Base-by-base conservation (phyloP, 2,888 invertebrate species). In the Eucriotettix oculatus region DNA sequence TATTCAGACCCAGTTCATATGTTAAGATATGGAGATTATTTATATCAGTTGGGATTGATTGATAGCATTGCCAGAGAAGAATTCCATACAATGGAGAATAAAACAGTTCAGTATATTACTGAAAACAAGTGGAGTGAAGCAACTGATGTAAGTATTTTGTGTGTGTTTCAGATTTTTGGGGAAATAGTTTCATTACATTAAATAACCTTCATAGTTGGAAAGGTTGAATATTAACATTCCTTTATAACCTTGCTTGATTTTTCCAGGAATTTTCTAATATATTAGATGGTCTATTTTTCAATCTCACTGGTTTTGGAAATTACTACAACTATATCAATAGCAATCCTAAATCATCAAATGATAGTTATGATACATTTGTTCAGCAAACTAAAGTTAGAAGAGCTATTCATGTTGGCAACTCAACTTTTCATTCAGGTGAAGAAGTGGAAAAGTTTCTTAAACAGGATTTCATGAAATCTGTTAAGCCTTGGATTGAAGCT, bases 1-100 rank as follows among this genome's bases (percentile, higher is more conserved):
- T 74, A 88, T 0, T 82, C 84, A 61, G 90, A 91, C 73, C 90
- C 90, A 0, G 76, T 80, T 62, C 82, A 89, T 72, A 90, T 90
- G 71, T 69, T 89, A 9, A 73, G 84, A 12, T 90, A 90, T 69
- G 83, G 86, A 1, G 85, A 87, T 68, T 90, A 89, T 72, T 77
- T 91, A 58, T 87, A 88, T 69, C 87, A 89, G 70, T 73, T 87
- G 59, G 90, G 90, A 0, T 73, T 87, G 16, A 75, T 86, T 62
- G 86, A 86, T 71, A 73, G 75, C 64, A 83, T 82, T 68, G 83
- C 82, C 9, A 78, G 78, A 61, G 71, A 77, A 52, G 63, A 76
- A 40, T 84, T 90, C 67, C 76, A 83, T 59, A 68, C 75, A 7
- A 79, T 79, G 62, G 87, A 89, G 71, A 71, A 76, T 10, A 71